phyloP scores from a whole-genome alignment of 37 sponge, comb jelly and placozoan genomes.

The Theonella swinhoei region DNA sequence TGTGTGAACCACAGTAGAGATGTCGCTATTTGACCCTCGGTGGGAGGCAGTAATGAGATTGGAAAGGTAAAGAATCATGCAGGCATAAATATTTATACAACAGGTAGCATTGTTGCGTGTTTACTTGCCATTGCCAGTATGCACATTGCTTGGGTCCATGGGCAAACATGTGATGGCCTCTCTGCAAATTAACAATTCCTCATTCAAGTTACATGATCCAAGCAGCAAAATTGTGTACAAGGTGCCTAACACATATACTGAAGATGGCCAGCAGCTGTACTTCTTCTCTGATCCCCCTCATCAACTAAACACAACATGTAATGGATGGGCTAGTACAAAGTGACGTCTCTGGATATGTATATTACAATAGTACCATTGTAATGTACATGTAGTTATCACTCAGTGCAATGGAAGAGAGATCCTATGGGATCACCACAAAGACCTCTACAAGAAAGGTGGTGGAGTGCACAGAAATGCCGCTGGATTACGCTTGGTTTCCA shows the following conservation, averaged over 20 bases:
- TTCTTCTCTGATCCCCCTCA: slow-evolving; percentile 25
- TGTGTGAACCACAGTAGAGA: neutral
- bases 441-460: slow-evolving; percentile 1
- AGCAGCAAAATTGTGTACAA: neutral
- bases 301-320: slow-evolving; percentile 4
- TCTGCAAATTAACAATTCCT: neutral
- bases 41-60: slow-evolving; percentile 11
- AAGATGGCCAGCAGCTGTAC: neutral
- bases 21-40: neutral
- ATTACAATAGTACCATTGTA: neutral
- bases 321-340: slow-evolving; percentile 19
- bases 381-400: neutral
- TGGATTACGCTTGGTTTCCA: slow-evolving; percentile 19
- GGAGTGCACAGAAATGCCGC: neutral
- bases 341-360: slow-evolving; percentile 32
- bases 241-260: neutral
- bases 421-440: neutral
- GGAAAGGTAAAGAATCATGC: too few species aligned
- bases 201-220: neutral
- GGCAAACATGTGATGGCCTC: too few species aligned
- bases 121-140: too few species aligned
- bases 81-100: too few species aligned
- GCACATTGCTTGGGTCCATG: too few species aligned
- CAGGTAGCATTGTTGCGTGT: too few species aligned
- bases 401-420: neutral